Evolutionary conservation across 2,888 invertebrate genomes (phyloP).

Genomic region (Andrena minutula): DNA sequence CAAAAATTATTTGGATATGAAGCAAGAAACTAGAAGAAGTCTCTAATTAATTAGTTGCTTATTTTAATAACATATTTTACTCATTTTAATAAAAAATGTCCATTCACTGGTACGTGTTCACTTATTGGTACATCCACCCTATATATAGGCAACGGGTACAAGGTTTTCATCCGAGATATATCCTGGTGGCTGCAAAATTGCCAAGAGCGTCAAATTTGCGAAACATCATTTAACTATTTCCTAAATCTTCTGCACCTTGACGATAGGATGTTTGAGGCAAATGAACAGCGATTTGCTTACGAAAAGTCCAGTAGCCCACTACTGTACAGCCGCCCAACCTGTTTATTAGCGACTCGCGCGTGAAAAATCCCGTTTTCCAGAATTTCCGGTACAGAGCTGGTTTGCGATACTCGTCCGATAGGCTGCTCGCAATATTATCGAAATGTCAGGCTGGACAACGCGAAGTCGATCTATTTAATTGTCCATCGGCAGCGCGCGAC

Average conservation of each 20-base stretch:
- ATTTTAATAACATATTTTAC: too few relatives aligned
- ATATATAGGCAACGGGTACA: slow-evolving; percentile 79
- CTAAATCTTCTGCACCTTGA: background rate
- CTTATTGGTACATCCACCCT: too few relatives aligned
- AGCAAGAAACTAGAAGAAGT: too few relatives aligned
- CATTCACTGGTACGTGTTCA: too few relatives aligned
- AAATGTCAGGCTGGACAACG: slow-evolving; percentile 48
- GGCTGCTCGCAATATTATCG: slow-evolving; percentile 7
- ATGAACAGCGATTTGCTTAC: background rate
- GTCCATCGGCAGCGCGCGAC: slow-evolving; percentile 40
- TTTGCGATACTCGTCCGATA: slow-evolving; percentile 9
- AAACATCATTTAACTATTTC: too few relatives aligned
- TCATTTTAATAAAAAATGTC: too few relatives aligned
- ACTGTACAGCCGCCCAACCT: background rate
- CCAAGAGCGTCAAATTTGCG: slow-evolving; percentile 12
- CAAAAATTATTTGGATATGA: too few relatives aligned
- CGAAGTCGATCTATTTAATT: slow-evolving; percentile 61
- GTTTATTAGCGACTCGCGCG: slow-evolving; percentile 4
- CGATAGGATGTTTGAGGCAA: background rate
- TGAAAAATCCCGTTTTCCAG: slow-evolving; percentile 16
- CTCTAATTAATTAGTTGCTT: too few relatives aligned
- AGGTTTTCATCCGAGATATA: slow-evolving; percentile 76
- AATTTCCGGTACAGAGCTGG: slow-evolving; percentile 19
- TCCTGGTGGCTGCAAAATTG: slow-evolving; percentile 51
- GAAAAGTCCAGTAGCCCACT: background rate